Conservation (phyloP, 2,888 invertebrate genomes). For the Pycnomerus fuliginosus region DNA sequence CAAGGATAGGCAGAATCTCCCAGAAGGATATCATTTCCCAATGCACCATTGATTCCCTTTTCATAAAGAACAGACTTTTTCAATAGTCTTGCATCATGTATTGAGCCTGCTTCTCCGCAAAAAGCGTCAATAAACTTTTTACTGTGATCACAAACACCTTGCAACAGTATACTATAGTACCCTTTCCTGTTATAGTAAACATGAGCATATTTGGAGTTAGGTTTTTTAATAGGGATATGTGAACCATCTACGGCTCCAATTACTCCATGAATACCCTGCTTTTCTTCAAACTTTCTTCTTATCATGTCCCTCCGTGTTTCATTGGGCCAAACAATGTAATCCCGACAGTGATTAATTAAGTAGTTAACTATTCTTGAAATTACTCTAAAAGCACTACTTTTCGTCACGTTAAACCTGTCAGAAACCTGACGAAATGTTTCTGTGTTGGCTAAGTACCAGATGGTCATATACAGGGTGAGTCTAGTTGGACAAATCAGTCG, state of each 20-base stretch:
- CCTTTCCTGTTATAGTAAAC: constrained; percentile 2
- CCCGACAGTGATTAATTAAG: neutral
- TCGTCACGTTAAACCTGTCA: constrained; percentile 6
- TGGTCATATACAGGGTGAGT: no score
- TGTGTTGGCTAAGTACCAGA: constrained; percentile 3
- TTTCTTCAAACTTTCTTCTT: neutral
- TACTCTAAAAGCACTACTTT: constrained; percentile 2
- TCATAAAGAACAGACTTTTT: constrained; percentile 12
- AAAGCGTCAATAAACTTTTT: constrained; percentile 6
- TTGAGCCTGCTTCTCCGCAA: constrained; percentile 14
- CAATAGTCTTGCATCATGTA: constrained; percentile 12
- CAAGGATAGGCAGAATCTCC: neutral
- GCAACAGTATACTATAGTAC: constrained; percentile 5
- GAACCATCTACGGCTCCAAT: constrained; percentile 6
- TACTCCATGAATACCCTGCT: constrained; percentile 4
- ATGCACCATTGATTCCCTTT: constrained; percentile 6
- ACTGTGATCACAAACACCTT: constrained; percentile 5
- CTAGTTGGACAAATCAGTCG: no score
- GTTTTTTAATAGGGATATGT: constrained; percentile 3
- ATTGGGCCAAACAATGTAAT: constrained; percentile 1
- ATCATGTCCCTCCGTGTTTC: no score
- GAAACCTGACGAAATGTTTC: constrained; percentile 8
- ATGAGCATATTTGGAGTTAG: neutral
- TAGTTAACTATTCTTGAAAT: constrained; percentile 3
- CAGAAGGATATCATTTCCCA: constrained; percentile 1